phyloP scores from a whole-genome alignment of 1,140 invertebrate genomes.

The Scaptodrosophila lebanonensis region DNA sequence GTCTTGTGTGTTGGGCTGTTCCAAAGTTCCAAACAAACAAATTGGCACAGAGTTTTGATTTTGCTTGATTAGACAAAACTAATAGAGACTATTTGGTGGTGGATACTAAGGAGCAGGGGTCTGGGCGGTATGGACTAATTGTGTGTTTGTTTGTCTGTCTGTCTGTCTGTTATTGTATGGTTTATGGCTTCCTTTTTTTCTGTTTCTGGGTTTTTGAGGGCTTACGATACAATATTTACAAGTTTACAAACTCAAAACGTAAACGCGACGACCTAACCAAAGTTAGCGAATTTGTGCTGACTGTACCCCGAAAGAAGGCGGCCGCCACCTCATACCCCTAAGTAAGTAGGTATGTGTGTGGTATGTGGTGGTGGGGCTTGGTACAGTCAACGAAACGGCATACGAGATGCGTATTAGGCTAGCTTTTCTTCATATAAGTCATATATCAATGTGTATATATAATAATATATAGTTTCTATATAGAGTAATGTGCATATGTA shows the following conservation, averaged over 20 bases:
- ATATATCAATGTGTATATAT: conserved; percentile 30
- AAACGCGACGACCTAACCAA: conserved; percentile 18
- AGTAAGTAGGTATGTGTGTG: too few species aligned
- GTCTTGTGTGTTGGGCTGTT: conserved; percentile 65
- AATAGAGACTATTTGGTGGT: conserved; percentile 39
- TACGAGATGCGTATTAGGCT: conserved; percentile 20
- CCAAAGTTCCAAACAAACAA: conserved; percentile 39
- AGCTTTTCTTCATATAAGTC: conserved; percentile 16
- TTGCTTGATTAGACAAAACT: too few species aligned
- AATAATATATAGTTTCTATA: conserved; percentile 36
- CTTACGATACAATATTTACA: conserved; percentile 48
- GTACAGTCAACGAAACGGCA: conserved; percentile 5
- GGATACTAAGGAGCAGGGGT: conserved; percentile 28
- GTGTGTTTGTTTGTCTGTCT: conserved; percentile 8
- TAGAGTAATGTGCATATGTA: conserved; percentile 47
- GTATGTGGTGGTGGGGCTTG: too few species aligned
- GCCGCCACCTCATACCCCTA: too few species aligned
- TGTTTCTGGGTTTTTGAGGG: conserved; percentile 23
- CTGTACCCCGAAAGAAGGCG: too few species aligned
- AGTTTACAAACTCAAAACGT: conserved; percentile 70
- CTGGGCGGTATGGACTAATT: too few species aligned
- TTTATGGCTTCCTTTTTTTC: conserved; percentile 15
- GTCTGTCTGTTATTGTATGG: conserved; percentile 16
- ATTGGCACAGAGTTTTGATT: conserved; percentile 63
- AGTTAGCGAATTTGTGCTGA: conserved; percentile 41